Conservation (phyloP, 2,113 vertebrate species). For the Elephas maximus region DNA sequence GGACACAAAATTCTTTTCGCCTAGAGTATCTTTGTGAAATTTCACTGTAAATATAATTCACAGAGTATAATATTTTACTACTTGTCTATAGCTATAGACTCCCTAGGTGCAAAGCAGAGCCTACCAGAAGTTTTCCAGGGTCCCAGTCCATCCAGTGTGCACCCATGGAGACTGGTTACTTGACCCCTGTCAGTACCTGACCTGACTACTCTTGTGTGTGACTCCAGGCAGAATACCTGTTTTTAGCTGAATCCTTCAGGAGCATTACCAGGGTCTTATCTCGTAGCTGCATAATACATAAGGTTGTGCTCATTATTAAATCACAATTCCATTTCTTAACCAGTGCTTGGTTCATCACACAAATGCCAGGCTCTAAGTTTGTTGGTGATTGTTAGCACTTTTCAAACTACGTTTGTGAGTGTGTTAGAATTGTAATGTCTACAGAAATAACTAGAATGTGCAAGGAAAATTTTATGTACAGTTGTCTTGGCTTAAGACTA, state of each 20-base stretch:
- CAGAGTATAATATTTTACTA: background rate
- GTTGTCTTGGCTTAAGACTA: background rate
- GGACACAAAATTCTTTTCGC: background rate
- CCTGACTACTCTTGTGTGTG: background rate
- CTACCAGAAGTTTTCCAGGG: background rate
- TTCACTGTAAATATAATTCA: background rate
- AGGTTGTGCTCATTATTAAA: background rate
- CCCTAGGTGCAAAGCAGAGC: background rate
- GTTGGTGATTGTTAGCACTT: background rate
- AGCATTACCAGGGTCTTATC: background rate
- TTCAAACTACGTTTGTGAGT: background rate
- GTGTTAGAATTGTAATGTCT: background rate
- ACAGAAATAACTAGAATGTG: background rate
- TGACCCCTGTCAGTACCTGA: background rate
- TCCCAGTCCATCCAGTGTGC: fast-evolving
- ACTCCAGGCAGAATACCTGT: background rate
- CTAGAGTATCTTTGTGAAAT: conserved; percentile 39
- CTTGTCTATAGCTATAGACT: background rate
- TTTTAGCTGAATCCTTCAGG: background rate
- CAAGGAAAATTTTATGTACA: background rate
- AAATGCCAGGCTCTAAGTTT: background rate
- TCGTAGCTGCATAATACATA: background rate
- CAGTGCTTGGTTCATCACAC: background rate
- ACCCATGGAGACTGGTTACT: background rate
- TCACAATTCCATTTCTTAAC: background rate